phyloP scores from a whole-genome alignment of 1,140 invertebrate species.

The Papilio helenus region DNA sequence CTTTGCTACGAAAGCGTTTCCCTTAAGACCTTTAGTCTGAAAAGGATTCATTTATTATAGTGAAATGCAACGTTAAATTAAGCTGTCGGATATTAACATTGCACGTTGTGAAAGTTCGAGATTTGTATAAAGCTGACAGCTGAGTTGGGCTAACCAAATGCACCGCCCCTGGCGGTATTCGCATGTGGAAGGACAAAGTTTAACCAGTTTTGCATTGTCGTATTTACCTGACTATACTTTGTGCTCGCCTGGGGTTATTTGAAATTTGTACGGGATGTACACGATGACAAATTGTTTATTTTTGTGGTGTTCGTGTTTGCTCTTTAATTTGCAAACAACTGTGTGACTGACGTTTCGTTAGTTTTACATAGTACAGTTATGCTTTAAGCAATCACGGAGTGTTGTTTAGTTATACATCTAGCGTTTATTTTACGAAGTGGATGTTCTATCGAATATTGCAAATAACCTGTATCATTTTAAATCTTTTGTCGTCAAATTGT shows the following conservation, averaged over 20 bases:
- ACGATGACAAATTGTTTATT: background rate
- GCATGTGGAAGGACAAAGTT: background rate
- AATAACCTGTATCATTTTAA: background rate
- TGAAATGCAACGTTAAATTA: slow-evolving; percentile 21
- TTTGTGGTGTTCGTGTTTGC: background rate
- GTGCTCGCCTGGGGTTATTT: background rate
- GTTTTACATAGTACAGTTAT: background rate
- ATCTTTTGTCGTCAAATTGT: background rate
- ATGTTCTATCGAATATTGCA: background rate
- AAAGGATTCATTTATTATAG: background rate
- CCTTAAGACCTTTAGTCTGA: background rate
- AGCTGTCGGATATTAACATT: slow-evolving; percentile 7
- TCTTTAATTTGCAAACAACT: background rate
- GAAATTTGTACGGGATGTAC: background rate
- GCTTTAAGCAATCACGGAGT: background rate
- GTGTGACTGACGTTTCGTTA: background rate
- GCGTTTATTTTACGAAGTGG: background rate
- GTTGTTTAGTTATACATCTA: background rate
- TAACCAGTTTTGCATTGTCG: background rate
- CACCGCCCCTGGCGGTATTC: background rate
- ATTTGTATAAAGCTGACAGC: slow-evolving; percentile 16
- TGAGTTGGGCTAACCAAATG: background rate
- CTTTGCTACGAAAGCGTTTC: background rate
- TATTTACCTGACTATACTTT: background rate
- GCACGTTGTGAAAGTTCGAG: background rate